Percentiles rank a stretch among this genome's conserved stretches.
Evolutionary conservation across 2,888 invertebrate species (phyloP).

Genomic region (Bugula neritina): DNA sequence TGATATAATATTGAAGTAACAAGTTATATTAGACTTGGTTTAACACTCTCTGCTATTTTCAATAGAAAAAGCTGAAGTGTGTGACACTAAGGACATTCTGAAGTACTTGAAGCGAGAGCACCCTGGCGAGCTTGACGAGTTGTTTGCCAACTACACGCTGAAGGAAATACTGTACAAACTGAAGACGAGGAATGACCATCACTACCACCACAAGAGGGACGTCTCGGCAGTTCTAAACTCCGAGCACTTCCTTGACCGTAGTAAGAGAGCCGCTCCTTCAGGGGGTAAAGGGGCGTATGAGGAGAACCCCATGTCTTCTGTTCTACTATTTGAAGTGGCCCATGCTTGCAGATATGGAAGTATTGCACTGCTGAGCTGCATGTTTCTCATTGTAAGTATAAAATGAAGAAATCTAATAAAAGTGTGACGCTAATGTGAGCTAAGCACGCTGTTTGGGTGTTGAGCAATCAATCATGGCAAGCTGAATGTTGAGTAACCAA

Average conservation of each 20-base stretch:
- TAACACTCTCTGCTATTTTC: no score
- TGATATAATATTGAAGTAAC: no score
- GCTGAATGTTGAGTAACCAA: no score
- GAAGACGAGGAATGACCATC: conserved; percentile 9
- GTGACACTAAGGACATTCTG: conserved; percentile 16
- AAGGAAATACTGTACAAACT: conserved; percentile 7
- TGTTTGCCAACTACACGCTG: neutral
- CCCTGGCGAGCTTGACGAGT: neutral
- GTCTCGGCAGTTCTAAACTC: neutral
- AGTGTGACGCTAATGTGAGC: no score
- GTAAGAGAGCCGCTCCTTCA: conserved; percentile 1
- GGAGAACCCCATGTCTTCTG: conserved; percentile 1
- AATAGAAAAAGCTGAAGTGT: conserved; percentile 14
- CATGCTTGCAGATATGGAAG: conserved; percentile 23
- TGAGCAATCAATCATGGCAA: no score
- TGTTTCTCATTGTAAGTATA: conserved; percentile 23
- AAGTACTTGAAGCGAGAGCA: conserved; percentile 8
- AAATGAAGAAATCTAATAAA: no score
- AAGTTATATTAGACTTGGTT: no score
- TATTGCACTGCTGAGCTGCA: conserved; percentile 12
- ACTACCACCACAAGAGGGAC: conserved; percentile 24
- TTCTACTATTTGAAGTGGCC: conserved; percentile 24
- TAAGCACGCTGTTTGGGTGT: no score
- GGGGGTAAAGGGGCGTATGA: neutral
- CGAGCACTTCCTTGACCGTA: neutral